Conservation (phyloP, 2,888 invertebrate species). For the Melanostoma mellinum region DNA sequence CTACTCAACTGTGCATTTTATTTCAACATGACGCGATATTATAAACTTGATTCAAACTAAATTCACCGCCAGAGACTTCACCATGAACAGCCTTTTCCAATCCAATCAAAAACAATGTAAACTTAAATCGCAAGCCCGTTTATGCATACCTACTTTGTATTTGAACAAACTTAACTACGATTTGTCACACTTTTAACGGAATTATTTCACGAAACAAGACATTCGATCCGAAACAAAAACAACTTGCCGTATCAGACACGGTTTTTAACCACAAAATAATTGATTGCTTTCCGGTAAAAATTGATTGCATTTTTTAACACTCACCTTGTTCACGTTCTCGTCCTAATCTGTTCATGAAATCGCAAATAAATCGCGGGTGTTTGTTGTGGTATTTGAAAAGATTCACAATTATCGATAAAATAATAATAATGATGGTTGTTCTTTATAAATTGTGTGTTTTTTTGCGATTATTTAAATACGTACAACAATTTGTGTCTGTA, state of each 20-base stretch:
- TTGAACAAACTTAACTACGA: background rate
- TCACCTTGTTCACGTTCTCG: slow-evolving; percentile 1
- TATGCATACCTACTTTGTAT: too few species aligned
- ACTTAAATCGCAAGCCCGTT: too few species aligned
- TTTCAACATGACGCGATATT: too few species aligned
- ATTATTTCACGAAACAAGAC: background rate
- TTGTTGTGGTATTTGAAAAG: slow-evolving; percentile 9
- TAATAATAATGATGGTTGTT: slow-evolving; percentile 4
- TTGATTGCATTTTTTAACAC: slow-evolving; percentile 1
- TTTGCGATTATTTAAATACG: background rate
- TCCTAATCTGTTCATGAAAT: slow-evolving; percentile 12
- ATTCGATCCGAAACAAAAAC: background rate
- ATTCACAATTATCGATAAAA: slow-evolving; percentile 31
- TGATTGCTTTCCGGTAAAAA: slow-evolving; percentile 2
- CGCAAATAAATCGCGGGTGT: background rate
- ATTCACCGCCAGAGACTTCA: background rate
- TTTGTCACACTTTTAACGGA: background rate
- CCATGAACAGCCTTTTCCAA: too few species aligned
- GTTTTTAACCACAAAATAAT: background rate
- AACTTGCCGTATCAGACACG: background rate
- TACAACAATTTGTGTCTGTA: slow-evolving; percentile 3
- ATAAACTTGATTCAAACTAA: background rate
- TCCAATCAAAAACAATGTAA: too few species aligned
- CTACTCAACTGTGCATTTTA: too few species aligned
- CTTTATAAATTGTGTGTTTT: slow-evolving; percentile 3